Evolutionary conservation across 64 coral and sea anemone genomes (phyloP), one percentile per base, ranked within the genome.

Genomic region (Pocillopora damicornis): DNA sequence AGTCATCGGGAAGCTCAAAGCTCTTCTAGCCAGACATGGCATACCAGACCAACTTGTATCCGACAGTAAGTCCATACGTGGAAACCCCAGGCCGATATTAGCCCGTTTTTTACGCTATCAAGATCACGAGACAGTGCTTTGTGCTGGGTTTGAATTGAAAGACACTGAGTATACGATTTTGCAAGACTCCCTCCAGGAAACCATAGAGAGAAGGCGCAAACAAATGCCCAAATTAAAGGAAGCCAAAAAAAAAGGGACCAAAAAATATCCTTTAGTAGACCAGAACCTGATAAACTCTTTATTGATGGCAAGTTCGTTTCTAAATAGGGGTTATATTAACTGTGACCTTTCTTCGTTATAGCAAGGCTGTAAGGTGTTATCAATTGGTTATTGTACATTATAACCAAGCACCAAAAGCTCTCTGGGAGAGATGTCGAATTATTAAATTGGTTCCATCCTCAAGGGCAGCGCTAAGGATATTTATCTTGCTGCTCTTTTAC

Each of bases 21-120:
- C 75, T 13, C 58, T 68, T 20, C 76, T 91, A 34, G 58, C 81
- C 18, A 86, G 62, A 17, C 81, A 84, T 74, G 89, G 72, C 1
- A 91, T 91, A 12, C 89, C 89, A 15, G 81, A 91, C 61, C 58
- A 35, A 8, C 18, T 86, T 10, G 18, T 78, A 23, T 91, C 42
- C 42, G 0, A 30, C 30, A 60, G 80, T 22, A 82, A 68, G 20
- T 82, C 59, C 23, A 13, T 82, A 12, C 8, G 14, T 82, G 80
- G 80, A 37, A 82, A 82, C 13, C 60, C 80, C n/a, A 82, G 80
- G 80, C 59, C 80, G 10, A 62, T 82, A 15, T 38, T 63, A 1
- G 80, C 80, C 14, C 80, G 80, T 63, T 82, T 82, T 63, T 68
- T 82, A 26, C 80, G 16, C 60, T 82, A 60, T 26, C n/a, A 12